phyloP scores from a whole-genome alignment of 2,113 vertebrate genomes.

The Smithornis capensis region DNA sequence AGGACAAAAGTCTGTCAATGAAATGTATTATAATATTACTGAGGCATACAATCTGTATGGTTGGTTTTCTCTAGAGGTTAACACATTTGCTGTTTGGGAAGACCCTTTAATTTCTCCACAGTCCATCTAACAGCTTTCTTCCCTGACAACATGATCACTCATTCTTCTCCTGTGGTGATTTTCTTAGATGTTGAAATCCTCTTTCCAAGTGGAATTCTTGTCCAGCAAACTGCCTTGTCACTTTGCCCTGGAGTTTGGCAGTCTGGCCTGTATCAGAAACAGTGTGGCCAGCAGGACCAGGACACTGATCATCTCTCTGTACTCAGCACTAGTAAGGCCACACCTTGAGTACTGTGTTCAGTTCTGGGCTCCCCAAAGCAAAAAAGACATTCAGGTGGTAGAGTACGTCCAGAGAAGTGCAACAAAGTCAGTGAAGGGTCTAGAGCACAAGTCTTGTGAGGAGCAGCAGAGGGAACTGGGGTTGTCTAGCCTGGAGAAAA shows the following conservation, averaged over 20 bases:
- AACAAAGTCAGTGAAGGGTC: not conserved
- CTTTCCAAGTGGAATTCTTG: not conserved
- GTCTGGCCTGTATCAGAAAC: not conserved
- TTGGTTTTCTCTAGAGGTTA: not conserved
- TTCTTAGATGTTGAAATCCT: not conserved
- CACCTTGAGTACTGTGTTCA: not conserved
- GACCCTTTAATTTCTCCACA: not conserved
- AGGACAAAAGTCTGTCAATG: not conserved
- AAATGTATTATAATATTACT: not conserved
- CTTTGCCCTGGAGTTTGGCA: not conserved
- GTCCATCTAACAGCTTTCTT: not conserved
- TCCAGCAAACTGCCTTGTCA: not conserved
- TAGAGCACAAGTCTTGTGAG: not conserved
- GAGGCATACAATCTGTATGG: not conserved
- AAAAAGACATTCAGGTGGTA: not conserved
- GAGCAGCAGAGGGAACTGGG: not conserved
- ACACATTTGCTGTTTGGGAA: not conserved
- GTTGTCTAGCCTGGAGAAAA: not conserved
- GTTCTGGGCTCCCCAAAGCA: not conserved
- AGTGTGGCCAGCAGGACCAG: not conserved
- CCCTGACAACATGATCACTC: not conserved
- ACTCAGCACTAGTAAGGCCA: accelerated
- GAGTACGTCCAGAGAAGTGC: not conserved
- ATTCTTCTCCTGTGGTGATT: not conserved
- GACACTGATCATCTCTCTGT: not conserved